A percentile compares a stretch with the other conserved stretches of the same genome.
Evolutionary conservation across 37 sponge, comb jelly and placozoan genomes (phyloP).

Genomic region (Spongilla lacustris): DNA sequence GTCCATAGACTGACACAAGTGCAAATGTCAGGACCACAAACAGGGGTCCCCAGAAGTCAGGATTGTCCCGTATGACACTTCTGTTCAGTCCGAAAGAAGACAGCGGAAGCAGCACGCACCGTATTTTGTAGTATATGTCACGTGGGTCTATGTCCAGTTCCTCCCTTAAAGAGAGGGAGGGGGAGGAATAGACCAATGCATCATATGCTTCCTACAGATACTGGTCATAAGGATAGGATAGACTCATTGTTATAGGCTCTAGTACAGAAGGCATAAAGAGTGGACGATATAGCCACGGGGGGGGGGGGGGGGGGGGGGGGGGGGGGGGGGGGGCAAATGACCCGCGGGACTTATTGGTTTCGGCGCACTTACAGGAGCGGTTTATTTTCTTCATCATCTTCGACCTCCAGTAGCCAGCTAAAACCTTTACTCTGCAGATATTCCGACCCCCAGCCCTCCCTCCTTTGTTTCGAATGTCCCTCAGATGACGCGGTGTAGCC

Average conservation of each 20-base stretch:
- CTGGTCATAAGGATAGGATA: too few relatives aligned
- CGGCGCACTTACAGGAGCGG: slow-evolving; percentile 49
- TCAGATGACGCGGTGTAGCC: neutral
- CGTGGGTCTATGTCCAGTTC: slow-evolving; percentile 88
- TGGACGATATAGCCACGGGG: too few relatives aligned
- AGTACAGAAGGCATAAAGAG: too few relatives aligned
- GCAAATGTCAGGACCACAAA: slow-evolving; percentile 80
- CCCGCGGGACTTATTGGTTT: too few relatives aligned
- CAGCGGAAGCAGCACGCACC: slow-evolving; percentile 85
- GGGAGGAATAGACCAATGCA: neutral
- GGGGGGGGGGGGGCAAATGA: too few relatives aligned
- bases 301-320: too few relatives aligned
- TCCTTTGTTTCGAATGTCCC: neutral
- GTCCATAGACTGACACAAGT: slow-evolving; percentile 89
- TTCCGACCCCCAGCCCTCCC: slow-evolving; percentile 25
- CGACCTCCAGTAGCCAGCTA: slow-evolving; percentile 90
- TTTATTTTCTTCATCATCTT: slow-evolving; percentile 77
- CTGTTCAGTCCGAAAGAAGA: slow-evolving; percentile 67
- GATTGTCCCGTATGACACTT: slow-evolving; percentile 74
- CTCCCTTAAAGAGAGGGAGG: slow-evolving; percentile 53
- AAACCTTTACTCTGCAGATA: slow-evolving; percentile 78
- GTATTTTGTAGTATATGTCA: slow-evolving; percentile 91
- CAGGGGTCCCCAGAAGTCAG: slow-evolving; percentile 97
- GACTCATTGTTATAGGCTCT: too few relatives aligned
- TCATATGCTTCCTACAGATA: neutral